Conservation (phyloP, 2,888 invertebrate genomes). For the Neoaliturus tenellus region DNA sequence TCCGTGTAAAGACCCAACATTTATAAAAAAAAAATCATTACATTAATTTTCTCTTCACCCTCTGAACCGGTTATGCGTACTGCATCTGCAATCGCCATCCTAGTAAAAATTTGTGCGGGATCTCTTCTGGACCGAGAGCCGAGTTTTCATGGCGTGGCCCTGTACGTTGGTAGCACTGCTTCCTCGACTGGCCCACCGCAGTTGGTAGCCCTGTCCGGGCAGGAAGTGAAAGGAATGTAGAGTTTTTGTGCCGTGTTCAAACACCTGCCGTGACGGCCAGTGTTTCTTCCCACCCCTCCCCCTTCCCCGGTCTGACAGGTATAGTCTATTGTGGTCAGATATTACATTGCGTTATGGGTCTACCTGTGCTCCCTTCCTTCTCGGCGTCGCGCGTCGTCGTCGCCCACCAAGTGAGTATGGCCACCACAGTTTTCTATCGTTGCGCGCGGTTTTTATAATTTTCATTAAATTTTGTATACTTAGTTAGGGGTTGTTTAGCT, state of each 20-base stretch:
- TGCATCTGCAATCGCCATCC: too few relatives aligned
- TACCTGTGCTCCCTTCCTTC: not conserved
- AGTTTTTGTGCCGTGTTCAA: slow-evolving; percentile 59
- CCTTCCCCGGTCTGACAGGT: slow-evolving; percentile 58
- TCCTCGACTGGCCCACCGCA: not conserved
- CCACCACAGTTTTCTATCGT: not conserved
- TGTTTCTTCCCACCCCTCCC: slow-evolving; percentile 45
- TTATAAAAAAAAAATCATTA: too few relatives aligned
- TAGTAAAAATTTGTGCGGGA: too few relatives aligned
- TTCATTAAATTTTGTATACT: too few relatives aligned
- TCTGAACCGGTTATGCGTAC: too few relatives aligned
- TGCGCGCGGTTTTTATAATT: not conserved
- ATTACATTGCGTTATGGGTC: slow-evolving; percentile 61
- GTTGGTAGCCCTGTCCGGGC: slow-evolving; percentile 10
- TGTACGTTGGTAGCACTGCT: not conserved
- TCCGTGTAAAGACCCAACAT: too few relatives aligned
- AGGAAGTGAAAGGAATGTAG: slow-evolving; percentile 53
- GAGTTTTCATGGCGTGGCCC: not conserved
- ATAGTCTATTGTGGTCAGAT: slow-evolving; percentile 58
- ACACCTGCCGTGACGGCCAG: slow-evolving; percentile 53
- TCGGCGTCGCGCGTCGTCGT: too few relatives aligned
- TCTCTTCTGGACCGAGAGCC: too few relatives aligned
- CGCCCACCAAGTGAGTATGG: not conserved
- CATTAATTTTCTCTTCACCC: too few relatives aligned
- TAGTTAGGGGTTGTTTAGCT: too few relatives aligned